Base-by-base conservation (phyloP, 1,140 invertebrate species). In the Scaptomyza graminum region DNA sequence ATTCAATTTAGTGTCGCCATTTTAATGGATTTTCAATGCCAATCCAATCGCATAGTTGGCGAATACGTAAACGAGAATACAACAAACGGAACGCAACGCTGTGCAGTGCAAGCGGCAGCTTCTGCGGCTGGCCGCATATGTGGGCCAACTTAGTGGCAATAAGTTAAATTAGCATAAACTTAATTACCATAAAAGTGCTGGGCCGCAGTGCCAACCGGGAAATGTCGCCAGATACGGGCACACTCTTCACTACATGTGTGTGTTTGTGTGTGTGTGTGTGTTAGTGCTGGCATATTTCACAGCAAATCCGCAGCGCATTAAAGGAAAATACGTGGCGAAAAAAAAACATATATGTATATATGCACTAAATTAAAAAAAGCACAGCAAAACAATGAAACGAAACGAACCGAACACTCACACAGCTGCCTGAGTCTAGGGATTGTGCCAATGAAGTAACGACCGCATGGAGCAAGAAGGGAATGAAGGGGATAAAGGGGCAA, bases 111-210 rank as follows among this genome's bases (percentile, higher is more conserved):
- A 34, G 31, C 31, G 31, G 49, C 57, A 61, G 74, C 63, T 62
- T 70, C 74, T 87, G 83, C 64, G 82, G 82, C 61, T 88, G 82
- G 78, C 82, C 82, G 82, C 82, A 87, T 87, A 87, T 87, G 82
- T 87, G 82, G 82, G 82, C 78, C 82, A 87, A 87, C 82, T 87
- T 87, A 87, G 82, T 87, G 79, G 82, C 83, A 82, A 87, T 87
- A 87, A 88, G 82, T 87, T 87, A 87, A 87, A 87, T 87, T 87
- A 87, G 82, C 83, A 87, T 87, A 87, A 87, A 87, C 82, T 88
- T 87, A 87, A 87, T 87, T 87, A 87, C 82, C 83, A 87, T 87
- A 87, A 87, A 85, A 87, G 82, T 87, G 82, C 72, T 66, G 82
- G 83, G 71, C 71, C 71, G 71, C 71, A 63, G 71, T 69, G 67